These are phyloP conservation scores for Pharmacophagus antenor DNA, from an alignment of 2,888 invertebrate species.

Conservation along the genomic window DNA sequence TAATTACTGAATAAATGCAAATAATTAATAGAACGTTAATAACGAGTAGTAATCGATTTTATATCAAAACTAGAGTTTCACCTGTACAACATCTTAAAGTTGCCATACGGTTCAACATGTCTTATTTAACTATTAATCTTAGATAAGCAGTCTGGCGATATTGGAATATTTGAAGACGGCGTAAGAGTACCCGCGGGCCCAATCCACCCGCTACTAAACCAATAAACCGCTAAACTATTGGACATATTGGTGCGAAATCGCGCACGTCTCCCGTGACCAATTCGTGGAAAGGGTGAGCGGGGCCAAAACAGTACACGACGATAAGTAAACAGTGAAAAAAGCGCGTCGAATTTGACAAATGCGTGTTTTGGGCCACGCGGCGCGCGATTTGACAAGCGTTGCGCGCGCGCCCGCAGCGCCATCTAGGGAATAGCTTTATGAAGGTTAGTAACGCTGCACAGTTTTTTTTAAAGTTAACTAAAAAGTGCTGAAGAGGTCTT, in stretches of 20 bases:
- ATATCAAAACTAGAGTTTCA: too few relatives aligned
- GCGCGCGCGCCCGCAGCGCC: slow-evolving; percentile 40
- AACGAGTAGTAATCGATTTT: too few relatives aligned
- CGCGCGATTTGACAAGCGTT: slow-evolving; percentile 55
- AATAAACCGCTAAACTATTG: slow-evolving; percentile 65
- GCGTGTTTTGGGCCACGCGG: slow-evolving; percentile 77
- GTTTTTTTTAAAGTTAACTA: neutral
- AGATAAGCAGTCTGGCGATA: too few relatives aligned
- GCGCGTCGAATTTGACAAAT: slow-evolving; percentile 76
- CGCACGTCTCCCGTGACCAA: slow-evolving; percentile 69
- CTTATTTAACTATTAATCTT: too few relatives aligned
- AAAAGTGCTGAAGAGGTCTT: too few relatives aligned
- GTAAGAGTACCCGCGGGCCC: slow-evolving; percentile 47
- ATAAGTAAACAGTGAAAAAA: slow-evolving; percentile 70
- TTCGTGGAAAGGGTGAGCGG: slow-evolving; percentile 60
- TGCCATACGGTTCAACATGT: too few relatives aligned
- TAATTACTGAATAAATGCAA: too few relatives aligned
- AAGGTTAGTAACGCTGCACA: neutral
- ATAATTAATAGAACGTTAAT: too few relatives aligned
- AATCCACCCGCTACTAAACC: slow-evolving; percentile 44
- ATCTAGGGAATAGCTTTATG: slow-evolving; percentile 28
- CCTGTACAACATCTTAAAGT: too few relatives aligned
- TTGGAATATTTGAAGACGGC: slow-evolving; percentile 25
- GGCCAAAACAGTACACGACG: slow-evolving; percentile 50
- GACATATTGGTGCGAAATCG: slow-evolving; percentile 64